Evolutionary conservation across 2,888 invertebrate genomes (phyloP).

Genomic region (Dynastes maya): DNA sequence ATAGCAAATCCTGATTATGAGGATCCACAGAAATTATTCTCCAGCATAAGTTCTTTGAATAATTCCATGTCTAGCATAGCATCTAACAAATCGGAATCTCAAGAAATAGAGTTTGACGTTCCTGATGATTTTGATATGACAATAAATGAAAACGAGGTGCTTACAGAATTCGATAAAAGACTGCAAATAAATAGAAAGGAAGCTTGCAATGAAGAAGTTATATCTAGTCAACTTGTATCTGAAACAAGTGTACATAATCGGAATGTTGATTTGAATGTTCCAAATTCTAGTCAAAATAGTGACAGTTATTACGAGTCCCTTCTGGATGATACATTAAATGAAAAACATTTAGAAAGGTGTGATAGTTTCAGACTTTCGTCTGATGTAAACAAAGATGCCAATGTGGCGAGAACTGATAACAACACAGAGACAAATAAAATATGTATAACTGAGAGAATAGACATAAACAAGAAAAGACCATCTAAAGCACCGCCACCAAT

Average conservation of each 20-base stretch:
- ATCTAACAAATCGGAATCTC: slow-evolving; percentile 58
- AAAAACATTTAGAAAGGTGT: slow-evolving; percentile 64
- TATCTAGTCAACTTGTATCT: slow-evolving; percentile 56
- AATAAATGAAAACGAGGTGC: slow-evolving; percentile 67
- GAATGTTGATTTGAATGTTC: slow-evolving; percentile 48
- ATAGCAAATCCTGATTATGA: slow-evolving; percentile 92
- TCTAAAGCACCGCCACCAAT: slow-evolving; percentile 78
- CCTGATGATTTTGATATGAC: slow-evolving; percentile 64
- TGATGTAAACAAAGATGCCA: not conserved
- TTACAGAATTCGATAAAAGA: slow-evolving; percentile 66
- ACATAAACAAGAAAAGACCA: slow-evolving; percentile 62
- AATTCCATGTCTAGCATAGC: slow-evolving; percentile 54
- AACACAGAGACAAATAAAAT: slow-evolving; percentile 57
- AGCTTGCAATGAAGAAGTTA: slow-evolving; percentile 34
- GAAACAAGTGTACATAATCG: slow-evolving; percentile 37
- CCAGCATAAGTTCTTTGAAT: slow-evolving; percentile 58
- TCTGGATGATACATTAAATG: slow-evolving; percentile 65
- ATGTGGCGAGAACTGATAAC: not conserved
- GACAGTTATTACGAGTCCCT: slow-evolving; percentile 68
- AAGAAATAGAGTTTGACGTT: slow-evolving; percentile 74
- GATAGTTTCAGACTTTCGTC: slow-evolving; percentile 57
- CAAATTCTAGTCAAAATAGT: slow-evolving; percentile 66
- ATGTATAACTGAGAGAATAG: slow-evolving; percentile 22
- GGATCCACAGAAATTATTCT: slow-evolving; percentile 81
- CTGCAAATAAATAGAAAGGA: slow-evolving; percentile 61